Percentiles rank a stretch among this genome's conserved stretches.
Evolutionary conservation across 2,797 vertebrate species (phyloP).

Genomic region (Jordanella pulchra): DNA sequence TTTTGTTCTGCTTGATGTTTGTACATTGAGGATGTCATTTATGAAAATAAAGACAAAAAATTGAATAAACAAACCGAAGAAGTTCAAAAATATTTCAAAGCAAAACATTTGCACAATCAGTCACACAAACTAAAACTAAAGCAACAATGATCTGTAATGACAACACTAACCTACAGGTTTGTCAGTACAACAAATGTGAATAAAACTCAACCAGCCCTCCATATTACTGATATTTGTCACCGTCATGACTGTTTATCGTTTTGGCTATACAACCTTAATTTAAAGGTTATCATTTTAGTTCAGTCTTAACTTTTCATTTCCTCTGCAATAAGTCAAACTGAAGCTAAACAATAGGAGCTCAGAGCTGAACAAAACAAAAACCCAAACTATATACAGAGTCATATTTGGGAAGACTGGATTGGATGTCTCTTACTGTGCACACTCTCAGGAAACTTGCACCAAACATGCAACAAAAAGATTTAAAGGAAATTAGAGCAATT

Average conservation of each 20-base stretch:
- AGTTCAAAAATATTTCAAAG: neutral
- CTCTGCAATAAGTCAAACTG: constrained; percentile 8
- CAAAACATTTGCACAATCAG: constrained; percentile 10
- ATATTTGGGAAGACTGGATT: constrained; percentile 24
- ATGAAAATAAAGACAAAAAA: constrained; percentile 25
- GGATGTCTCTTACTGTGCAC: constrained; percentile 12
- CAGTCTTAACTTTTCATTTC: constrained; percentile 36
- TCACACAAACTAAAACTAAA: constrained; percentile 26
- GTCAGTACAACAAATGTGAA: constrained; percentile 15
- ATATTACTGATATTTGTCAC: constrained; percentile 30
- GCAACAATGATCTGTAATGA: neutral
- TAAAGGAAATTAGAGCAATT: constrained; percentile 67
- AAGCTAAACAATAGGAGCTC: constrained; percentile 50
- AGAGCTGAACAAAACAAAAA: constrained; percentile 46
- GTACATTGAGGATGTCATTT: constrained; percentile 47
- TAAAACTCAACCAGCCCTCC: constrained; percentile 21
- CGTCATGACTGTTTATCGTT: constrained; percentile 8
- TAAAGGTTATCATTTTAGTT: constrained; percentile 29
- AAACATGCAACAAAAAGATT: constrained; percentile 28
- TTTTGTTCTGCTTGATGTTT: constrained; percentile 47
- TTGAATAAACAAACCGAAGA: constrained; percentile 23
- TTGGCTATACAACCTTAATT: constrained; percentile 3
- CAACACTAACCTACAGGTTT: constrained; percentile 2
- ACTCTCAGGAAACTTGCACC: constrained; percentile 26
- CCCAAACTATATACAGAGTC: neutral